Evolutionary conservation across 2,888 invertebrate genomes (phyloP).

Genomic region (Brachynemurus nebulosus): DNA sequence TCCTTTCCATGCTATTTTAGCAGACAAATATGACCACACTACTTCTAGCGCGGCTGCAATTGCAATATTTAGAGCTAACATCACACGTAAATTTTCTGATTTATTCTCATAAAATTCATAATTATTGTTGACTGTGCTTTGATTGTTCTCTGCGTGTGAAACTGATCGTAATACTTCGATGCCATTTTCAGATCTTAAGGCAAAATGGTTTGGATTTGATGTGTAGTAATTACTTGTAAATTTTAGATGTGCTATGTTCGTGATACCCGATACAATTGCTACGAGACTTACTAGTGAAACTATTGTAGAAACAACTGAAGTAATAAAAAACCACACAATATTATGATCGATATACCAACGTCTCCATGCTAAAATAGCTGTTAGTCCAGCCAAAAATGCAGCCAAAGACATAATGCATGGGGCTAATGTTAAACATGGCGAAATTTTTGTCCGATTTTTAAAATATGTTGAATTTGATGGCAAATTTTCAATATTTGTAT

Average conservation of each 20-base stretch:
- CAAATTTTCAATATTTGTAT: not conserved
- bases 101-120: constrained; percentile 1
- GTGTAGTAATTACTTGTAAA: constrained; percentile 1
- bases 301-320: constrained; percentile 38
- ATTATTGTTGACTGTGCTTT: not conserved
- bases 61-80: constrained; percentile 42
- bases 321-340: constrained; percentile 45
- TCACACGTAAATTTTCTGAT: constrained; percentile 24
- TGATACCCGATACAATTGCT: constrained; percentile 3
- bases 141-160: not conserved
- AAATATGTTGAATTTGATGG: not conserved
- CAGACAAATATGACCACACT: constrained; percentile 44
- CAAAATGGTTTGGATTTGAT: constrained; percentile 1
- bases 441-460: not conserved
- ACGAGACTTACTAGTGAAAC: constrained; percentile 31
- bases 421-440: constrained; percentile 30
- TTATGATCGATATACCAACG: constrained; percentile 53
- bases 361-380: constrained; percentile 46
- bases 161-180: constrained; percentile 2
- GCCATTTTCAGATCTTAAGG: not conserved
- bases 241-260: not conserved
- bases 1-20: constrained; percentile 44
- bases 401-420: constrained; percentile 38
- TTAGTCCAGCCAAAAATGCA: constrained; percentile 36
- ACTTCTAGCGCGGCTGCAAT: constrained; percentile 43